Base-by-base conservation (phyloP, 2,888 invertebrate species). In the Lasioglossum calceatum region DNA sequence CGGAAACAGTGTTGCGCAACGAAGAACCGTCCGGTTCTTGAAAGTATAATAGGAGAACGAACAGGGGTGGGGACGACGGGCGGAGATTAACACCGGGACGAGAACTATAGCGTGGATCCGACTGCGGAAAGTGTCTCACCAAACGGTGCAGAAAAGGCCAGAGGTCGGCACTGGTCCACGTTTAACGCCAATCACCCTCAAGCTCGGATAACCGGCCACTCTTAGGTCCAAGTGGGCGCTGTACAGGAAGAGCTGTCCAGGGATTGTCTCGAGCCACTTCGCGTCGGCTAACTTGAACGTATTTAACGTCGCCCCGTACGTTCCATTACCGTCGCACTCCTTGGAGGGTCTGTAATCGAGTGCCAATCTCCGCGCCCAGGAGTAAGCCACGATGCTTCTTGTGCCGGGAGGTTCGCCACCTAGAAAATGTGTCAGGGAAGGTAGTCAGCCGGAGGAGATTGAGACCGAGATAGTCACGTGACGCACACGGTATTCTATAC, bases 351-450 rank as follows among this genome's bases (percentile, higher is more conserved):
- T 92, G 92, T 94, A 94, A 93, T 94, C 94, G 92, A 94, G 94
- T 90, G 94, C 94, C 94, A 94, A 93, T 94, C 94, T 94, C 88
- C 94, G 92, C 87, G 94, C 96, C 92, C 96, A 96, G 54, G 97
- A 97, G 94, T 97, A 97, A 36, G 96, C 97, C 88, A 97, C 96
- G 89, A 97, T 96, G 86, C 96, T 96, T 92, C 96, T 96, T 95
- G 96, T 96, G 72, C 93, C 94, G 36, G 93, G 93, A 70, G 92
- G 93, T 84, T 94, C 94, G 81, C 93, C 92, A 87, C 92, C 94
- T 94, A 78, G 90, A 91, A 91, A 79, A 84, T 84, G 84, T 87
- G 79, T 81, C 83, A 75, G 77, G 39, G 70, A 36, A 76, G 47
- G 39, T 76, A 16, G 64, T 81, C 39, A 70, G 70, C 39, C 50